Percentiles rank a stretch among this genome's conserved stretches.
These are phyloP conservation scores for Dufourea novaeangliae DNA, from an alignment of 1,140 invertebrate genomes.

Conservation along the genomic window DNA sequence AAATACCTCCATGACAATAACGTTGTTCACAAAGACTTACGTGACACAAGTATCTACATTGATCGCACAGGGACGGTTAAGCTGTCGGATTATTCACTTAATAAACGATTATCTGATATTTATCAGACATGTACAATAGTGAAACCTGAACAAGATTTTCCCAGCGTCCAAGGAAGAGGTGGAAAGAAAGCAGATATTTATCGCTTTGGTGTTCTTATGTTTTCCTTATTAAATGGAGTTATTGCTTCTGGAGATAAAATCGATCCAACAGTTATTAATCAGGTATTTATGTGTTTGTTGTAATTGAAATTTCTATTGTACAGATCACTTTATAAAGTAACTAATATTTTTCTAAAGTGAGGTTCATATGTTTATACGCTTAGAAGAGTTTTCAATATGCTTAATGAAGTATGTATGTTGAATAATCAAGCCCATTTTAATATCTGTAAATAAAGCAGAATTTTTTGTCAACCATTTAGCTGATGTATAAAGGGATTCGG, in stretches of 20 bases:
- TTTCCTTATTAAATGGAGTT: constrained; percentile 82
- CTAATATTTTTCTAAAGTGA: no score
- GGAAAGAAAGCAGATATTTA: constrained; percentile 89
- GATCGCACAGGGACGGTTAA: constrained; percentile 83
- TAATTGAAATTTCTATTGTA: neutral
- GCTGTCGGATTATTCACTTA: constrained; percentile 88
- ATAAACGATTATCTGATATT: constrained; percentile 84
- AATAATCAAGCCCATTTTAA: no score
- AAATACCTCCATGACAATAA: constrained; percentile 89
- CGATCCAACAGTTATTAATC: constrained; percentile 79
- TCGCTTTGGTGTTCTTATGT: constrained; percentile 84
- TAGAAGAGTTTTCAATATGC: no score
- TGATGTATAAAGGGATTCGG: no score
- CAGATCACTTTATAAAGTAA: neutral
- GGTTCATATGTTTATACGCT: no score
- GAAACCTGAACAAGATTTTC: constrained; percentile 77
- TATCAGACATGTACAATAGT: constrained; percentile 70
- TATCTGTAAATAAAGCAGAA: no score
- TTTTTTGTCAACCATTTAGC: no score
- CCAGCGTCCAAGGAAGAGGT: constrained; percentile 83
- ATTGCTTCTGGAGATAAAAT: constrained; percentile 80
- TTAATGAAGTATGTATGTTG: no score
- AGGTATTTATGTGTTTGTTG: constrained; percentile 55
- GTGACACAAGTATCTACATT: constrained; percentile 86
- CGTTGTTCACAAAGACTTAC: constrained; percentile 89